Evolutionary conservation across 2,797 vertebrate species (phyloP).

Genomic region (Girardinus metallicus): DNA sequence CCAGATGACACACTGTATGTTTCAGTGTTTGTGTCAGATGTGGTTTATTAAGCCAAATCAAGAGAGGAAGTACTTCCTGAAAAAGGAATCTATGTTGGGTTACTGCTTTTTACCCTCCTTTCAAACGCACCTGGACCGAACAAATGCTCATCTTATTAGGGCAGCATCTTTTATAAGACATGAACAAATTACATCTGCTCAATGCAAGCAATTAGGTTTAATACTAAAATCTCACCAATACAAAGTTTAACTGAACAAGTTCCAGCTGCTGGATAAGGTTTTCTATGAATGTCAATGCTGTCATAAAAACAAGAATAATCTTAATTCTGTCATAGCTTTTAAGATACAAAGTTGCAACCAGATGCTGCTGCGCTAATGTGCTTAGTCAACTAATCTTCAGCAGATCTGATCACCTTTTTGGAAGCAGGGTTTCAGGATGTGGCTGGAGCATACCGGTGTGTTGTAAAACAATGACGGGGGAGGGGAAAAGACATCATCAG

Average conservation of each 20-base stretch:
- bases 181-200: neutral
- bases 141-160: neutral
- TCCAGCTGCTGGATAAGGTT: neutral
- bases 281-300: neutral
- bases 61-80: conserved; percentile 60
- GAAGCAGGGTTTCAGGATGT: neutral
- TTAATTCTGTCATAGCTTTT: neutral
- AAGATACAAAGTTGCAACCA: neutral
- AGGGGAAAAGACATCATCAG: neutral
- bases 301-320: neutral
- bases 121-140: conserved; percentile 20
- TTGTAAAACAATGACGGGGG: neutral
- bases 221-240: neutral
- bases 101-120: neutral
- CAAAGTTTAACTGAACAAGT: neutral
- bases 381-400: neutral
- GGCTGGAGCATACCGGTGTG: neutral
- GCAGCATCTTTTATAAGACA: neutral
- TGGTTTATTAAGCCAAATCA: conserved; percentile 18
- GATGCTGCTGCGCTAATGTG: neutral
- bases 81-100: conserved; percentile 22
- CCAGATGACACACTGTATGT: conserved; percentile 40
- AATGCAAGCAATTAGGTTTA: neutral
- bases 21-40: conserved; percentile 33
- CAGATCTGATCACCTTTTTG: neutral